A percentile compares a stretch with the other conserved stretches of the same genome.
Conservation (phyloP, 2,888 invertebrate species). For the Caenorhabditis parvicauda region DNA sequence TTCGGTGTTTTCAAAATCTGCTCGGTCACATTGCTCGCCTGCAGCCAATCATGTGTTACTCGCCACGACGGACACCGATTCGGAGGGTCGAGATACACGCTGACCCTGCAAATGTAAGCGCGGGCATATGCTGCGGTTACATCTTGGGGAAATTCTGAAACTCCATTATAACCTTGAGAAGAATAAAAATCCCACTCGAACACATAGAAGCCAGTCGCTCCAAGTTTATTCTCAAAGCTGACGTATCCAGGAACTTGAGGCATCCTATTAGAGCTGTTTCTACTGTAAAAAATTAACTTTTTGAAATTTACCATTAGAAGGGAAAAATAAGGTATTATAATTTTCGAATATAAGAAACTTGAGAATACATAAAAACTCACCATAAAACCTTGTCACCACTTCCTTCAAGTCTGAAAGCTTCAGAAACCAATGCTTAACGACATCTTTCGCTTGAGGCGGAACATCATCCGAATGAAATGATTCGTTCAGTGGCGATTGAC, state of each 20-base stretch:
- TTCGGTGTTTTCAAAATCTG: not conserved
- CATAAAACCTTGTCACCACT: constrained; percentile 82
- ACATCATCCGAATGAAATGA: constrained; percentile 15
- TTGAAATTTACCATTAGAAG: not conserved
- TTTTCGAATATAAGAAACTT: not conserved
- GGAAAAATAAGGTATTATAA: not conserved
- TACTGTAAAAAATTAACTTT: constrained; percentile 30
- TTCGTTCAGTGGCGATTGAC: constrained; percentile 9
- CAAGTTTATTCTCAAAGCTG: constrained; percentile 33
- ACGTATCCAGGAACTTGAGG: constrained; percentile 43
- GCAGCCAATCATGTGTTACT: constrained; percentile 58
- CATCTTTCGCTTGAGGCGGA: constrained; percentile 63
- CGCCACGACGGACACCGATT: constrained; percentile 53
- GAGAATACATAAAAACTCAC: constrained; percentile 24
- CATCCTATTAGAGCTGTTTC: constrained; percentile 44
- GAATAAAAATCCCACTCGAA: constrained; percentile 17
- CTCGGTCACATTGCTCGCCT: constrained; percentile 18
- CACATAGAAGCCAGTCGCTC: constrained; percentile 34
- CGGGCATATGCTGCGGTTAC: constrained; percentile 85
- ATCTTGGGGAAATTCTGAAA: constrained; percentile 76
- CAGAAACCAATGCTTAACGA: constrained; percentile 94
- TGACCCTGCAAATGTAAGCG: constrained; percentile 73
- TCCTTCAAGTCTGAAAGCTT: constrained; percentile 96
- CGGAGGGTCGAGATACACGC: constrained; percentile 41
- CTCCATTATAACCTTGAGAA: not conserved